Evolutionary conservation across 1,140 invertebrate species (phyloP).

Genomic region (Trachymyrmex septentrionalis): DNA sequence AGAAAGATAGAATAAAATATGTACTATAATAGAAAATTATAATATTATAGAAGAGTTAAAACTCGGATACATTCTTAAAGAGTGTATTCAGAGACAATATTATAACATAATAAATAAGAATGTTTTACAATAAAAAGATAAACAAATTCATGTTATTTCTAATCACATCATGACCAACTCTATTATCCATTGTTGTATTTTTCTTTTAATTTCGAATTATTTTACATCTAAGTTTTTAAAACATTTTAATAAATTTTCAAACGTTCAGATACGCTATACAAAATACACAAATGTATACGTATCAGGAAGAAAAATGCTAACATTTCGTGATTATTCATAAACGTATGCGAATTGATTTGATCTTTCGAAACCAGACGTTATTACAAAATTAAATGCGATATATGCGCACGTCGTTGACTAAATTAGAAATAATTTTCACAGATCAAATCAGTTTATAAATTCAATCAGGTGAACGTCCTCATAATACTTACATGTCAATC

Average conservation of each 20-base stretch:
- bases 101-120: neutral
- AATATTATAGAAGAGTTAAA: neutral
- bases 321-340: conserved; percentile 16
- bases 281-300: neutral
- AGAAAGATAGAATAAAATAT: neutral
- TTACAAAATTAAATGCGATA: conserved; percentile 39
- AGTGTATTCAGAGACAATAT: neutral
- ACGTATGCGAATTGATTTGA: neutral
- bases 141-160: neutral
- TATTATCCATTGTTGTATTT: neutral
- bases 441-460: conserved; percentile 24
- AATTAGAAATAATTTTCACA: conserved; percentile 41
- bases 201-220: neutral
- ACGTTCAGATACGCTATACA: neutral
- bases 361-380: conserved; percentile 30
- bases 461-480: conserved; percentile 32
- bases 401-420: neutral
- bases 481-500: neutral
- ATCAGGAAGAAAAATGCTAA: neutral
- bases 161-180: neutral
- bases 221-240: neutral
- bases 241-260: conserved; percentile 1
- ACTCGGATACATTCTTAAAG: neutral
- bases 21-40: neutral
- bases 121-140: neutral